A percentile compares a stretch with the other conserved stretches of the same genome.
phyloP scores from a whole-genome alignment of 2,113 vertebrate genomes.

The Cavia aperea region DNA sequence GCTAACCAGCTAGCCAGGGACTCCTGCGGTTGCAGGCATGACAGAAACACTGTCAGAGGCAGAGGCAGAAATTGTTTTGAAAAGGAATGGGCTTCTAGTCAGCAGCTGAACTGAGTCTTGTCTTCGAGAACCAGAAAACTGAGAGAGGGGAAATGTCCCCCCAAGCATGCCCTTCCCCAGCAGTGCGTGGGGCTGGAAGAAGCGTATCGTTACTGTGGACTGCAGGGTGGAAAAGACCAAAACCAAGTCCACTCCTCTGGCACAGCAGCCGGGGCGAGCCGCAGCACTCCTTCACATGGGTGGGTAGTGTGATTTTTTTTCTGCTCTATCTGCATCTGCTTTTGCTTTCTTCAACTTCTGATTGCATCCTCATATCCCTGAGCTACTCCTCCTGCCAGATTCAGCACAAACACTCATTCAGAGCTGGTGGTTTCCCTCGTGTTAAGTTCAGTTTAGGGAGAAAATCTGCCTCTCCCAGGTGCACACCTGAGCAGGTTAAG shows the following conservation, averaged over 20 bases:
- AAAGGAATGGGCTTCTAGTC: not conserved
- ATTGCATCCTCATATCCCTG: not conserved
- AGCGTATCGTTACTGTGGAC: not conserved
- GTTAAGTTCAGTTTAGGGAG: not conserved
- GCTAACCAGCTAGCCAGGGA: not conserved
- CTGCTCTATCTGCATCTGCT: not conserved
- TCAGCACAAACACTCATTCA: not conserved
- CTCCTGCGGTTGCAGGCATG: fast-evolving
- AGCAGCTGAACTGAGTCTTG: not conserved
- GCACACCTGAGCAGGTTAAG: not conserved
- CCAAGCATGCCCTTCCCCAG: not conserved
- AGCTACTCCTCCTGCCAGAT: not conserved
- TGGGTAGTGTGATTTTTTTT: conserved; percentile 55
- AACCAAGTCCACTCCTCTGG: conserved; percentile 13
- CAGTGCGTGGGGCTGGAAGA: not conserved
- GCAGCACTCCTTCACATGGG: conserved; percentile 41
- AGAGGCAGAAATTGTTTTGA: not conserved
- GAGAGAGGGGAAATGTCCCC: too few relatives aligned
- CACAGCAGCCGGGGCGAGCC: not conserved
- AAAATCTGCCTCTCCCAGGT: not conserved
- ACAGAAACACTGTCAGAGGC: not conserved
- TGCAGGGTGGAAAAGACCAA: conserved; percentile 15
- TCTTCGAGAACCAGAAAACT: not conserved
- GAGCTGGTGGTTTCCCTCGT: not conserved
- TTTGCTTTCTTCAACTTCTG: not conserved